A percentile compares a stretch with the other conserved stretches of the same genome.
These are phyloP conservation scores for Eupeodes latifasciatus DNA, from an alignment of 2,888 invertebrate species.

Conservation along the genomic window DNA sequence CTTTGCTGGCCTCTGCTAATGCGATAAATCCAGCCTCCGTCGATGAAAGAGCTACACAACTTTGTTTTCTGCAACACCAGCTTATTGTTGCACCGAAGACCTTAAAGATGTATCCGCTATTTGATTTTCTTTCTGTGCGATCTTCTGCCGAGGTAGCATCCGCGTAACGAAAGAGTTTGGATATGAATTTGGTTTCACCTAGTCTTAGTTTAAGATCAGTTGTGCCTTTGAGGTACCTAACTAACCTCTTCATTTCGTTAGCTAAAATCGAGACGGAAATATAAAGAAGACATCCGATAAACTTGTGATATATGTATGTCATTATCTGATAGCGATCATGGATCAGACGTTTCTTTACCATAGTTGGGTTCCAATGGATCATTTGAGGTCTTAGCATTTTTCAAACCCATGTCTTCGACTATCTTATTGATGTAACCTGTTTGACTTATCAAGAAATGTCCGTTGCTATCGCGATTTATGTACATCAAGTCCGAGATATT, in stretches of 20 bases:
- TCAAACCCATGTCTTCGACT: constrained; percentile 4
- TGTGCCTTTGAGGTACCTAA: neutral
- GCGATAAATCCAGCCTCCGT: neutral
- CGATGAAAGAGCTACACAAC: neutral
- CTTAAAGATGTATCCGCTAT: neutral
- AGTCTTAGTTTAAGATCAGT: neutral
- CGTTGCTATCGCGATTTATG: neutral
- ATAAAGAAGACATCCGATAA: neutral
- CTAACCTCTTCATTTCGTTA: neutral
- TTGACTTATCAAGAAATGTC: neutral
- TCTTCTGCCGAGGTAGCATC: neutral
- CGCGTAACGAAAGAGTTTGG: neutral
- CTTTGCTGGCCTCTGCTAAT: neutral
- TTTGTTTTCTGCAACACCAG: constrained; percentile 7
- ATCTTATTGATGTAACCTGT: neutral
- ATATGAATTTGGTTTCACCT: neutral
- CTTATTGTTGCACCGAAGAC: neutral
- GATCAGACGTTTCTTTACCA: neutral
- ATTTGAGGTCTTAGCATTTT: neutral
- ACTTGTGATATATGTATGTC: neutral
- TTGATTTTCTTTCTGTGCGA: neutral
- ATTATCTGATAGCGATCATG: neutral
- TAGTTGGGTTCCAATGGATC: neutral
- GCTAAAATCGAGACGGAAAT: neutral
- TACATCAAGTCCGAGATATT: neutral